Conservation (phyloP, 2,113 vertebrate genomes). For the Scomber scombrus region DNA sequence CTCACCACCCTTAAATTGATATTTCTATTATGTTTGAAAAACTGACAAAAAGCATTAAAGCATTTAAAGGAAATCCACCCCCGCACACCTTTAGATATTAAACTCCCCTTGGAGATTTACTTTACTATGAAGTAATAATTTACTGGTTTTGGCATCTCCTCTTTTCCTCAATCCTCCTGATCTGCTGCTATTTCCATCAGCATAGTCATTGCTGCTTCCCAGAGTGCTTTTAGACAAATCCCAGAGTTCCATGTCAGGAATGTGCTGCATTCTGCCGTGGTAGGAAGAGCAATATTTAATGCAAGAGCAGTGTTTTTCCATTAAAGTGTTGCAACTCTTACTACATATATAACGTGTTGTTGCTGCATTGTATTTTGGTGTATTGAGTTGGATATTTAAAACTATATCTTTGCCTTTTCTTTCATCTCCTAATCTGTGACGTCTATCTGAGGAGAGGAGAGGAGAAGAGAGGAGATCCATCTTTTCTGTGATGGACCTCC, state of each 20-base stretch:
- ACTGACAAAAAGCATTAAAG: not conserved
- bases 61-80: not conserved
- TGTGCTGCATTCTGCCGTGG: not conserved
- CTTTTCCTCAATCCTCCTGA: not conserved
- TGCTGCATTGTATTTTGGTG: slow-evolving; percentile 1
- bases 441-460: too few relatives aligned
- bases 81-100: not conserved
- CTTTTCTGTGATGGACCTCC: too few relatives aligned
- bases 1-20: not conserved
- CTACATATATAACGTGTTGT: not conserved
- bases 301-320: slow-evolving; percentile 8
- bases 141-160: not conserved
- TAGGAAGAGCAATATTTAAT: not conserved
- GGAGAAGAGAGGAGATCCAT: too few relatives aligned
- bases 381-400: too few relatives aligned
- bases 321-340: not conserved
- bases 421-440: too few relatives aligned
- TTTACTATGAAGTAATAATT: not conserved
- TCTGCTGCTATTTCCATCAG: not conserved
- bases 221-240: slow-evolving; percentile 7
- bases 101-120: not conserved
- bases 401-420: too few relatives aligned
- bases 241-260: not conserved
- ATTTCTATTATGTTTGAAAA: not conserved
- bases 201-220: slow-evolving; percentile 2